phyloP scores from a whole-genome alignment of 2,113 vertebrate genomes.

The Asarcornis scutulata region DNA sequence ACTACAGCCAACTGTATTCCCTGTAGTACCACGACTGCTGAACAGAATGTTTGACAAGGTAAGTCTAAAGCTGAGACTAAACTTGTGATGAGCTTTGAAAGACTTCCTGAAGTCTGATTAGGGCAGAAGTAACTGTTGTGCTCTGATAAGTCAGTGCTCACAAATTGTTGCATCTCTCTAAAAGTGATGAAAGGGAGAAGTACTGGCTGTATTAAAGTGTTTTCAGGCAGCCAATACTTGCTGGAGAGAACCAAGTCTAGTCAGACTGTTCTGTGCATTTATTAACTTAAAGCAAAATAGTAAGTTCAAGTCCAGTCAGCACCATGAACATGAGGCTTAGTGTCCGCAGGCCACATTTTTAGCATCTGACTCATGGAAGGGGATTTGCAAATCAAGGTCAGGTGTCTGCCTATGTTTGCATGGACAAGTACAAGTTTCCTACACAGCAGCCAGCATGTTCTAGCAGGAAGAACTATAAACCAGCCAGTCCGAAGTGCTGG shows the following conservation, averaged over 20 bases:
- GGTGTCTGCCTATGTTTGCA: not conserved
- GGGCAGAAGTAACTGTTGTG: not conserved
- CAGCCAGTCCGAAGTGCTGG: not conserved
- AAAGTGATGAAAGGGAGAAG: not conserved
- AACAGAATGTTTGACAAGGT: slow-evolving; percentile 99
- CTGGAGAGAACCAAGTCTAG: too few species aligned
- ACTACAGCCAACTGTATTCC: slow-evolving; percentile 92
- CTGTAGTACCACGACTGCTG: slow-evolving; percentile 93
- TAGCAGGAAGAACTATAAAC: not conserved
- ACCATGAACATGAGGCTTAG: not conserved
- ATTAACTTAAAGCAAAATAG: not conserved
- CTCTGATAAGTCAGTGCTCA: not conserved
- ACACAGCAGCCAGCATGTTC: not conserved
- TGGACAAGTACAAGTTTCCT: not conserved
- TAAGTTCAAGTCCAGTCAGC: not conserved
- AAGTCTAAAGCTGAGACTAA: slow-evolving; percentile 35
- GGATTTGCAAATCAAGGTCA: slow-evolving; percentile 42
- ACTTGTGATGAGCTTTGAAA: not conserved
- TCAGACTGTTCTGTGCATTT: not conserved
- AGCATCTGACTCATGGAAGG: slow-evolving; percentile 55
- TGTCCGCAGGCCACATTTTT: not conserved
- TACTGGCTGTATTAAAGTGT: not conserved
- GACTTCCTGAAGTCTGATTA: not conserved
- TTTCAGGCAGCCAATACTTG: not conserved
- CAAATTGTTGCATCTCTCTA: not conserved